Conservation (phyloP, 2,113 vertebrate species). For the Synodontis membranacea region DNA sequence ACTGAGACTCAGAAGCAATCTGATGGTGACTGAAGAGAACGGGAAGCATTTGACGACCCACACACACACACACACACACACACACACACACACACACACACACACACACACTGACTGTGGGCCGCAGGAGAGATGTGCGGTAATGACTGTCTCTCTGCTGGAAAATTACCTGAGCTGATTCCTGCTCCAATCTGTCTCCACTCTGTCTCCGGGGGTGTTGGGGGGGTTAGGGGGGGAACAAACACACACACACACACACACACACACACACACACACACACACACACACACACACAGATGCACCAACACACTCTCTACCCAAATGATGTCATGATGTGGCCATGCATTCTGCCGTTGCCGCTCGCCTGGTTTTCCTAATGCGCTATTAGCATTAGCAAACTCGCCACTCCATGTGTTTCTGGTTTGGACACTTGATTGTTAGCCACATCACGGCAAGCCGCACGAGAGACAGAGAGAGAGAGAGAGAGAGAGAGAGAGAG, state of each 20-base stretch:
- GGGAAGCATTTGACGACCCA: conserved; percentile 32
- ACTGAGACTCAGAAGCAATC: conserved; percentile 53
- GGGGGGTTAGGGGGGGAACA: conserved; percentile 21
- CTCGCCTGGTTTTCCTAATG: conserved; percentile 58
- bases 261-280: conserved; percentile 38
- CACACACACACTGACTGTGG: conserved; percentile 41
- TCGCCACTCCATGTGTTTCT: conserved; percentile 66
- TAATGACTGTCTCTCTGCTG: conserved; percentile 65
- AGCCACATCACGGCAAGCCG: conserved; percentile 25
- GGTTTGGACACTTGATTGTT: conserved; percentile 69
- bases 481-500: conserved; percentile 8
- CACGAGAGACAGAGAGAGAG: conserved; percentile 8
- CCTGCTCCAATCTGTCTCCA: conserved; percentile 67
- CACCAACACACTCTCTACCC: conserved; percentile 21
- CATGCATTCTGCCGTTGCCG: conserved; percentile 49
- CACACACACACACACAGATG: conserved; percentile 42
- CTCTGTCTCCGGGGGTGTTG: conserved; percentile 57
- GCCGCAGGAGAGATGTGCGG: conserved; percentile 53
- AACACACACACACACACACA: conserved; percentile 39
- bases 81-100: conserved; percentile 42
- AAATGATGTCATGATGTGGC: conserved; percentile 57
- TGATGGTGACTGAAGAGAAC: conserved; percentile 53
- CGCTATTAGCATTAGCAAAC: conserved; percentile 62
- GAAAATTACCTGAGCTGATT: conserved; percentile 71
- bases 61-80: conserved; percentile 15